Percentiles rank a stretch among this genome's conserved stretches.
Conservation (phyloP, 1,140 invertebrate genomes). For the Protaetia brevitarsis region DNA sequence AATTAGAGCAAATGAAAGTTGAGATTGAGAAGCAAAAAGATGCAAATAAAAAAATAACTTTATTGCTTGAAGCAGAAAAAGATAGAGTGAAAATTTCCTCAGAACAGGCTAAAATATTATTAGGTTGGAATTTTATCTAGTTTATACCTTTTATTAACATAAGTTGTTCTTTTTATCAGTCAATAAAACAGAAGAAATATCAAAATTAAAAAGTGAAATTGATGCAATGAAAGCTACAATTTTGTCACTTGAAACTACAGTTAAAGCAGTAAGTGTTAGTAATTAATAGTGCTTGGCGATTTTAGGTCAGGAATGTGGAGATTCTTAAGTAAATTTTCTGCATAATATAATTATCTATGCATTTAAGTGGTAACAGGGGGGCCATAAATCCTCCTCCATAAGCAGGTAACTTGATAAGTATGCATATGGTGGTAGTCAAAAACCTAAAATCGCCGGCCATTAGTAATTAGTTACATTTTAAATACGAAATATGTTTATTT, state of each 20-base stretch:
- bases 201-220: slow-evolving; percentile 4
- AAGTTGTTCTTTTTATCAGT: not conserved
- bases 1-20: slow-evolving; percentile 37
- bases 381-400: too few relatives aligned
- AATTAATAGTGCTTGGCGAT: not conserved
- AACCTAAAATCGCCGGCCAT: too few relatives aligned
- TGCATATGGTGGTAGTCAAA: too few relatives aligned
- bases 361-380: too few relatives aligned
- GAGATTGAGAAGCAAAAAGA: slow-evolving; percentile 38
- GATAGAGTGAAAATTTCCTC: slow-evolving; percentile 35
- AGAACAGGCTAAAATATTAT: slow-evolving; percentile 37
- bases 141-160: not conserved
- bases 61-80: slow-evolving; percentile 38
- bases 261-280: not conserved
- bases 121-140: slow-evolving; percentile 30
- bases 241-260: not conserved
- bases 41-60: slow-evolving; percentile 35
- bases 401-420: too few relatives aligned
- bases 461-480: too few relatives aligned
- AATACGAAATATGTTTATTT: too few relatives aligned
- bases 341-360: not conserved
- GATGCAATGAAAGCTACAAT: not conserved
- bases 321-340: not conserved
- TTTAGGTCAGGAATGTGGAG: too few relatives aligned
- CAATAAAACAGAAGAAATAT: slow-evolving; percentile 18